These are phyloP conservation scores for Oryzias dopingdopingensis DNA, from an alignment of 2,797 vertebrate species.

Conservation along the genomic window DNA sequence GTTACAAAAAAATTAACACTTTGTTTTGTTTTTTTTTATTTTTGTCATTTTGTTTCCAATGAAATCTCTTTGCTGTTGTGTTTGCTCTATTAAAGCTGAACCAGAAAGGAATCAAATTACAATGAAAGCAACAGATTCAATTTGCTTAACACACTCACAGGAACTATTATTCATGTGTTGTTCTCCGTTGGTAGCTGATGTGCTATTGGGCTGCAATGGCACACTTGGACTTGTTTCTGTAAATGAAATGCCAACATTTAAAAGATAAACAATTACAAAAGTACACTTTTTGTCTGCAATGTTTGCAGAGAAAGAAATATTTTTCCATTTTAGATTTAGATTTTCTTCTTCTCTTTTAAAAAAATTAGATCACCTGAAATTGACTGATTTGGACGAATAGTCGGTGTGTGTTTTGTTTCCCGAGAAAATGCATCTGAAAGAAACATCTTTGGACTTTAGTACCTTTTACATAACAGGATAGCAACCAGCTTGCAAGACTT, in stretches of 20 bases:
- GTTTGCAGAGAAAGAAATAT: too few species aligned
- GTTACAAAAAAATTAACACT: too few species aligned
- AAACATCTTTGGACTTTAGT: neutral
- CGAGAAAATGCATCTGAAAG: constrained; percentile 27
- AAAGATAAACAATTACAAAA: neutral
- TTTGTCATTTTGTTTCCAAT: too few species aligned
- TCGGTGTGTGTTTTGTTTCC: constrained; percentile 17
- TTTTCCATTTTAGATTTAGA: too few species aligned
- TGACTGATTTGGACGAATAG: neutral
- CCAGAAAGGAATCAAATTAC: neutral
- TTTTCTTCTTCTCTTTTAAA: too few species aligned
- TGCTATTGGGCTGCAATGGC: constrained; percentile 1
- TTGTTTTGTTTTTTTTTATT: neutral
- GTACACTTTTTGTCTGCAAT: too few species aligned
- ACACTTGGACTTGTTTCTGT: constrained; percentile 20
- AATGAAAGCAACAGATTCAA: neutral
- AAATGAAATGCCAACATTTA: constrained; percentile 1
- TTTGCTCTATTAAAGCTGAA: neutral
- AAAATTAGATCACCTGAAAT: constrained; percentile 31
- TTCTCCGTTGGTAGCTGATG: constrained; percentile 37
- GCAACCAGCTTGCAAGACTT: neutral
- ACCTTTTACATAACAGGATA: too few species aligned
- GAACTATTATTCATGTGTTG: constrained; percentile 30
- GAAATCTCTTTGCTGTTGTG: neutral
- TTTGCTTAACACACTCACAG: constrained; percentile 29